Evolutionary conservation across 2,888 invertebrate genomes (phyloP).

Genomic region (Drosophila greeni): DNA sequence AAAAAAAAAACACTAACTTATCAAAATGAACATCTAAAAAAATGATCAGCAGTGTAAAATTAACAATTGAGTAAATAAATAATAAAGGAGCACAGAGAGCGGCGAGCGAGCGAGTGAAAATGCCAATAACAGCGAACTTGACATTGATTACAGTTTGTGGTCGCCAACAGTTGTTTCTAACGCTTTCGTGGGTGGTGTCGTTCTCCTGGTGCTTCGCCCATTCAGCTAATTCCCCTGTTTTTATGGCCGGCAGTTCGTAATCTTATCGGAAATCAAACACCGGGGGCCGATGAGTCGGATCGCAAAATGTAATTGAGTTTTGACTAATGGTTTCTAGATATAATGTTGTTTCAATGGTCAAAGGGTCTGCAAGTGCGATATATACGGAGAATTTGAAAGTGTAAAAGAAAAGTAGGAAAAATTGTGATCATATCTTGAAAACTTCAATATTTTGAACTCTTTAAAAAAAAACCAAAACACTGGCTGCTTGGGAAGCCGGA

Average conservation of each 20-base stretch:
- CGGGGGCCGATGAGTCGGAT: constrained; percentile 6
- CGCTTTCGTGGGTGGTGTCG: constrained; percentile 5
- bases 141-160: constrained; percentile 1
- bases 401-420: too few species aligned
- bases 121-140: constrained; percentile 8
- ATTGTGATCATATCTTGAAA: background rate
- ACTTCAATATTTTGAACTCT: background rate
- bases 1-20: too few species aligned
- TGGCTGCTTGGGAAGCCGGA: background rate
- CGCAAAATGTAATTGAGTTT: constrained; percentile 10
- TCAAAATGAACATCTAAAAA: background rate
- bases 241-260: constrained; percentile 14
- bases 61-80: background rate
- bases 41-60: background rate
- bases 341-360: constrained; percentile 1
- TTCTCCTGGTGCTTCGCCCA: constrained; percentile 8
- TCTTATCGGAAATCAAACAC: constrained; percentile 18
- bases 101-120: background rate
- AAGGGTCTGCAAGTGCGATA: background rate
- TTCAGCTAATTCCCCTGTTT: constrained; percentile 3
- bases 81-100: background rate
- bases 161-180: background rate
- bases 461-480: background rate
- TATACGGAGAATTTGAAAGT: too few species aligned
- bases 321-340: constrained; percentile 1